These are phyloP conservation scores for Bagarius yarrelli DNA, from an alignment of 2,113 vertebrate species.

Conservation along the genomic window DNA sequence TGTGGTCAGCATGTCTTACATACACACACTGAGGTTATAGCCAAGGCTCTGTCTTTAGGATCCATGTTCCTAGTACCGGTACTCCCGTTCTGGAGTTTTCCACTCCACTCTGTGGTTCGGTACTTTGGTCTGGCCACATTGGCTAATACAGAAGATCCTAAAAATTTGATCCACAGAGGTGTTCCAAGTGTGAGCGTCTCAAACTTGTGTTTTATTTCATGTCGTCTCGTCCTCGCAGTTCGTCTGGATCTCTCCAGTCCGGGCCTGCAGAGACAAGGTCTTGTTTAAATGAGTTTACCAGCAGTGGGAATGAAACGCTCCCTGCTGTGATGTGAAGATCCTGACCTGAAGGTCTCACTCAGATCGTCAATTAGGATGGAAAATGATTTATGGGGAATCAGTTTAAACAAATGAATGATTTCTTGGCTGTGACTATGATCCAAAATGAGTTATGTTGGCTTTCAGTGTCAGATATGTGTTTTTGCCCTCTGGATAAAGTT, in stretches of 20 bases:
- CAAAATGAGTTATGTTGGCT: no score
- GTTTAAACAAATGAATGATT: no score
- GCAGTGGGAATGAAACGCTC: slow-evolving; percentile 67
- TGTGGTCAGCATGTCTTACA: slow-evolving; percentile 20
- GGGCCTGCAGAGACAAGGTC: slow-evolving; percentile 57
- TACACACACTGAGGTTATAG: not conserved
- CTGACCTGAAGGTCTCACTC: slow-evolving; percentile 67
- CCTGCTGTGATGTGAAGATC: slow-evolving; percentile 65
- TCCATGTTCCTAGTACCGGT: not conserved
- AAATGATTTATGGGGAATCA: no score
- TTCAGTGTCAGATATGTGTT: no score
- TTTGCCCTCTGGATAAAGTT: no score
- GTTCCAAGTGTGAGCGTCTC: not conserved
- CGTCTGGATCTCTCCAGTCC: slow-evolving; percentile 32
- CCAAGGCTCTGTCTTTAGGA: slow-evolving; percentile 30
- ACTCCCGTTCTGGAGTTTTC: not conserved
- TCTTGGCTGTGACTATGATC: no score
- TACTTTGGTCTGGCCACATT: no score
- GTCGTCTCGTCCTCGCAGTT: not conserved
- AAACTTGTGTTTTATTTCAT: slow-evolving; percentile 7
- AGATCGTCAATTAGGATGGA: no score
- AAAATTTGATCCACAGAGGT: not conserved
- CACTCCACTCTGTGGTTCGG: no score
- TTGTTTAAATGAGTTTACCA: slow-evolving; percentile 80
- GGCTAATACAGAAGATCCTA: no score